phyloP scores from a whole-genome alignment of 92 coral and sea anemone species.

The Zoanthus sociatus region DNA sequence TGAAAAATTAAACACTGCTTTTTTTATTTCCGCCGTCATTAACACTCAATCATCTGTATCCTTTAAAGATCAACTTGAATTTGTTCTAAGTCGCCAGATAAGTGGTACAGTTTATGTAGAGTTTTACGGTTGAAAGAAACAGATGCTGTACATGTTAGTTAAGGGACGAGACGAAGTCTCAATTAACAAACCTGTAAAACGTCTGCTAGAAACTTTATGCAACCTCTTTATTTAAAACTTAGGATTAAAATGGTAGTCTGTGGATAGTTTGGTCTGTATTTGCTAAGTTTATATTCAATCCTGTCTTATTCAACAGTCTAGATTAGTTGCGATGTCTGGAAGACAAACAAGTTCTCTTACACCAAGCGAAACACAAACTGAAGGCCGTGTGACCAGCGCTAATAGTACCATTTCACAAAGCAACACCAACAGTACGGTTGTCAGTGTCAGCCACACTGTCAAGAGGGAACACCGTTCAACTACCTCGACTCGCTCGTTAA shows the following conservation, averaged over 20 bases:
- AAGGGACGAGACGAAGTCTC: background rate
- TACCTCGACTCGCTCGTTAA: slow-evolving; percentile 49
- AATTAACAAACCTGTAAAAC: background rate
- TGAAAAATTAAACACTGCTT: background rate
- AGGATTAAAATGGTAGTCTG: background rate
- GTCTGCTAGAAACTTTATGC: background rate
- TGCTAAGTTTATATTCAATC: background rate
- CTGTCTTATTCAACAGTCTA: slow-evolving; percentile 4
- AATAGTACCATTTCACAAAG: slow-evolving; percentile 9
- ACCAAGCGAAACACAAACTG: slow-evolving; percentile 18
- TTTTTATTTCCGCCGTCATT: slow-evolving; percentile 40
- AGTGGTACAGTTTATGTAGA: background rate
- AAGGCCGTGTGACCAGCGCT: slow-evolving; percentile 15
- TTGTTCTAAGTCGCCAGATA: slow-evolving; percentile 28
- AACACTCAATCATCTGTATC: slow-evolving; percentile 9
- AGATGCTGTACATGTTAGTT: background rate
- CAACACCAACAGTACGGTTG: slow-evolving; percentile 13
- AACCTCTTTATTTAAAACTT: too few species aligned
- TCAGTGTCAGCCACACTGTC: slow-evolving; percentile 37
- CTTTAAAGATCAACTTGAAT: slow-evolving; percentile 26
- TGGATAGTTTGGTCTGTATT: slow-evolving; percentile 1
- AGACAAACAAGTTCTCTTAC: slow-evolving; percentile 44
- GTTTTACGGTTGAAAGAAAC: background rate
- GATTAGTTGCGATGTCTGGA: slow-evolving; percentile 41
- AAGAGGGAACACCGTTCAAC: slow-evolving; percentile 45